A percentile compares a stretch with the other conserved stretches of the same genome.
These are phyloP conservation scores for Propithecus coquereli DNA, from an alignment of 2,113 vertebrate genomes.

Conservation along the genomic window DNA sequence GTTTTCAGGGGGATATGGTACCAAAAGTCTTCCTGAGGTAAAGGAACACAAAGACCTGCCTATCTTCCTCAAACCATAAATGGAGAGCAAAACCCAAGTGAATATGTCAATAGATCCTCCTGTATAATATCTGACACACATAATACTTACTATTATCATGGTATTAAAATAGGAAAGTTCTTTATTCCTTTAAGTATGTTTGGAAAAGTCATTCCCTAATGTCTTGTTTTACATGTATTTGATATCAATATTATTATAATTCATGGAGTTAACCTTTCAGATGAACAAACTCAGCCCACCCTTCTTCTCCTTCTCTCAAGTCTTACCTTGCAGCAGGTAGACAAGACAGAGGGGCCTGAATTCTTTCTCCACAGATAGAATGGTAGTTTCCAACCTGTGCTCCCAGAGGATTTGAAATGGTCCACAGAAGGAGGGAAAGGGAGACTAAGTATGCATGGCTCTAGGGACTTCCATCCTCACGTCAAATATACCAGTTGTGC, in stretches of 20 bases:
- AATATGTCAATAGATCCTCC: neutral
- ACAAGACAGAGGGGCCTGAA: neutral
- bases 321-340: neutral
- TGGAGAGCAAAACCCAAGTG: neutral
- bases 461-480: neutral
- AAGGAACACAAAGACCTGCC: neutral
- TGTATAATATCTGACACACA: neutral
- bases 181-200: neutral
- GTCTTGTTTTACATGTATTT: neutral
- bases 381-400: neutral
- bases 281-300: neutral
- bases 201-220: neutral
- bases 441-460: neutral
- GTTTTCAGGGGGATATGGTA: neutral
- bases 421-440: neutral
- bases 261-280: neutral
- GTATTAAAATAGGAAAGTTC: neutral
- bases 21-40: neutral
- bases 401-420: neutral
- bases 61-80: neutral
- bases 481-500: neutral
- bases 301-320: neutral
- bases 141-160: neutral
- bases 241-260: neutral
- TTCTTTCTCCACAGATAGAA: neutral